Evolutionary conservation across 2,113 vertebrate genomes (phyloP), one percentile per base, ranked within the genome.

Genomic region (Brienomyrus brachyistius): DNA sequence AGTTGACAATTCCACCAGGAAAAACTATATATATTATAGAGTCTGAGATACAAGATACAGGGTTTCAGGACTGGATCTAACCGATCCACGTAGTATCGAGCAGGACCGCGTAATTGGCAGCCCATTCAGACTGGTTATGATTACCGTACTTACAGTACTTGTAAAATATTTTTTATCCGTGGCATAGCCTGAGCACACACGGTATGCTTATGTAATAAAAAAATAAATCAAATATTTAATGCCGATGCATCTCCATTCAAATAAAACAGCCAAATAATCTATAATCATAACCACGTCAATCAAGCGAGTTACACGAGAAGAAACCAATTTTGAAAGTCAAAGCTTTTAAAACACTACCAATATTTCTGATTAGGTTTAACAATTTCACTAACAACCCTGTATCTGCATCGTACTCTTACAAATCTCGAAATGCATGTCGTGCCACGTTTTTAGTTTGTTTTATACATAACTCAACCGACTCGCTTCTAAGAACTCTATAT

Each of bases 401-500:
- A 82, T 88, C 87, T 88, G 52, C 74, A 77, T 62, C 86, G 7
- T 77, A 59, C 87, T 84, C 87, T 21, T 45, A 87, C 56, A 74
- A 23, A 17, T 87, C 40, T 87, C 21, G 83, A 66, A 66, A 80
- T 77, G 51, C 19, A 85, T 50, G 50, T 85, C 45, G 8, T 83
- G 51, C 86, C 35, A 86, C 35, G 66, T 90, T 54, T 80, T 93
- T 86, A 21, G 47, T 47, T 90, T 92, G 40, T 91, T 93, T 91
- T 93, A 88, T 92, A 93, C 92, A 93, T 90, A 92, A 89, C 90
- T 86, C 54, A 89, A 91, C 92, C 89, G 48, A 77, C 85, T 54
- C 90, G 89, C 87, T 88, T 89, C 87, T 89, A 88, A 91, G 54
- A 70, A 62, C 70, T 91, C 8, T 47, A 80, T 88, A 23, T 50